Conservation (phyloP, 2,888 invertebrate species). For the Drosophila paranaensis region DNA sequence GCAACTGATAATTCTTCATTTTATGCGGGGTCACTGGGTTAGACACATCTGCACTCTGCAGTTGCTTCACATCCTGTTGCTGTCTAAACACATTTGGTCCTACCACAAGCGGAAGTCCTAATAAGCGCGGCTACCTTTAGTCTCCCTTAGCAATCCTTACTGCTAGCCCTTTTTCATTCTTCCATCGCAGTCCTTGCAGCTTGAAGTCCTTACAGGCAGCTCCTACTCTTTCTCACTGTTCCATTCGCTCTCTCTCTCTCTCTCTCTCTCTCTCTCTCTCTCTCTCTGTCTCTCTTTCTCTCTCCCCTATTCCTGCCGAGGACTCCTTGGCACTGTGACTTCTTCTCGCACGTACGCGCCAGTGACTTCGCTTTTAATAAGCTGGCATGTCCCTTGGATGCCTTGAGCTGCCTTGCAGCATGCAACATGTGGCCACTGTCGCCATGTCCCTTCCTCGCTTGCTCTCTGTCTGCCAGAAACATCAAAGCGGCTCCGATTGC, state of each 20-base stretch:
- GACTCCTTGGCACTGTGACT: constrained; percentile 16
- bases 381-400: constrained; percentile 28
- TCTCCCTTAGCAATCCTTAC: neutral
- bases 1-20: neutral
- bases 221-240: constrained; percentile 5
- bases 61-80: constrained; percentile 24
- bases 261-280: neutral
- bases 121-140: constrained; percentile 18
- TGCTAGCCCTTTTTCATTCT: neutral
- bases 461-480: constrained; percentile 11
- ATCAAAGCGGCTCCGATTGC: constrained; percentile 40
- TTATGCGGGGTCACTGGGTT: constrained; percentile 64
- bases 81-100: constrained; percentile 25
- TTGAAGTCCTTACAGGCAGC: neutral
- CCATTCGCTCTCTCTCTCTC: neutral
- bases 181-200: neutral
- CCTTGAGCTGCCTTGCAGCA: constrained; percentile 19
- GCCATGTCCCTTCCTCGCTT: neutral
- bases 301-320: neutral
- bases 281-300: neutral
- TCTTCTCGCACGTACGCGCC: constrained; percentile 19
- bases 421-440: constrained; percentile 75
- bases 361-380: constrained; percentile 47
- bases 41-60: constrained; percentile 23
- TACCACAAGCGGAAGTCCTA: constrained; percentile 32